phyloP scores from a whole-genome alignment of 1,140 invertebrate species.

The Drosophila triauraria region DNA sequence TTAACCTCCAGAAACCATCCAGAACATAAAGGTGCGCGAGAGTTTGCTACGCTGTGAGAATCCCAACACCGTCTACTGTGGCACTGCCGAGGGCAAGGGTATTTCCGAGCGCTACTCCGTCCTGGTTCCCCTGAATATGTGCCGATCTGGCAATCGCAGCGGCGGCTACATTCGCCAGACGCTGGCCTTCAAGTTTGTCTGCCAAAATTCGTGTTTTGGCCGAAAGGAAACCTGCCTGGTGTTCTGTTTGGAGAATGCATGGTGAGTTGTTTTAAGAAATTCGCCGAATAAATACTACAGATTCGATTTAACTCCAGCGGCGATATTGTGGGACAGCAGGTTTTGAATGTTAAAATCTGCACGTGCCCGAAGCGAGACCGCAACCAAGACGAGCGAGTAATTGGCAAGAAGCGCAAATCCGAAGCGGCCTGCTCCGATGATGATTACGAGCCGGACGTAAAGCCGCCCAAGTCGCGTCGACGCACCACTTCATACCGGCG shows the following conservation, averaged over 20 bases:
- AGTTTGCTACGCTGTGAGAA: conserved; percentile 77
- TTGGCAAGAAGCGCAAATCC: conserved; percentile 51
- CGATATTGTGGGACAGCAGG: conserved; percentile 74
- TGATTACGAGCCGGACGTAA: conserved; percentile 46
- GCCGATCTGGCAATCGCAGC: conserved; percentile 33
- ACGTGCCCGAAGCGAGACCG: conserved; percentile 80
- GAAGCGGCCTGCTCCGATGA: conserved; percentile 26
- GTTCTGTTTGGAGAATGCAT: conserved; percentile 70
- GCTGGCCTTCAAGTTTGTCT: conserved; percentile 74
- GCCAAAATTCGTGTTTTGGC: conserved; percentile 80
- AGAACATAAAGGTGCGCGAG: conserved; percentile 44
- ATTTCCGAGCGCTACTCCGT: conserved; percentile 77
- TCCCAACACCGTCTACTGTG: conserved; percentile 66
- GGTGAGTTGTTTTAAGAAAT: conserved; percentile 31
- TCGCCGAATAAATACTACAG: background rate
- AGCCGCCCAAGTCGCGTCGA: conserved; percentile 33
- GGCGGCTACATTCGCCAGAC: conserved; percentile 61
- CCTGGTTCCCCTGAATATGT: conserved; percentile 69
- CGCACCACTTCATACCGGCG: conserved; percentile 10
- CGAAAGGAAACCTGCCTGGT: conserved; percentile 73
- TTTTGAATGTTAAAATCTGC: conserved; percentile 73
- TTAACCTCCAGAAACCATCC: conserved; percentile 18
- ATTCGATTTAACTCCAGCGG: conserved; percentile 45
- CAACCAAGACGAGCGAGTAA: conserved; percentile 52
- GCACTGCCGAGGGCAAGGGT: conserved; percentile 69